Evolutionary conservation across 1,140 invertebrate genomes (phyloP).

Genomic region (Chymomyza costata): DNA sequence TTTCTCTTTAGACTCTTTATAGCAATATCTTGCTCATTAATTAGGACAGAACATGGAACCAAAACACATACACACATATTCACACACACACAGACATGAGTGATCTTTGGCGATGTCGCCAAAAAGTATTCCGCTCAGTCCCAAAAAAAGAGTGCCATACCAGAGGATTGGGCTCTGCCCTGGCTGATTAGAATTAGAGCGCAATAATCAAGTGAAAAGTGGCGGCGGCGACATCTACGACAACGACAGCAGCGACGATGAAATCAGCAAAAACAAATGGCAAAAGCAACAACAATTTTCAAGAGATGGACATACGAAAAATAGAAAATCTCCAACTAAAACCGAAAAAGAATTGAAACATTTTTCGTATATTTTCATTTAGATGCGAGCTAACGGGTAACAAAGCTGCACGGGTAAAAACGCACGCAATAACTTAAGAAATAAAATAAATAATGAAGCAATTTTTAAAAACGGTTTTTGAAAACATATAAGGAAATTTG

Average conservation of each 20-base stretch:
- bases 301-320: conserved; percentile 73
- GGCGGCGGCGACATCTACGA: neutral
- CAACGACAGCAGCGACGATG: conserved; percentile 44
- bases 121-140: neutral
- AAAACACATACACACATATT: conserved; percentile 9
- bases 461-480: neutral
- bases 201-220: conserved; percentile 31
- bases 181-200: conserved; percentile 27
- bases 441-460: conserved; percentile 16
- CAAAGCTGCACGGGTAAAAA: conserved; percentile 57
- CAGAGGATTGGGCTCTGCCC: neutral
- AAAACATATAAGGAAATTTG: conserved; percentile 11
- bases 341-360: conserved; percentile 68
- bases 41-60: conserved; percentile 65
- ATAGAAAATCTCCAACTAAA: conserved; percentile 73
- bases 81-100: neutral
- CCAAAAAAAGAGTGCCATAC: neutral
- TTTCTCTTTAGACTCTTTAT: conserved; percentile 37
- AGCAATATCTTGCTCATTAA: conserved; percentile 47
- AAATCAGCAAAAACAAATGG: conserved; percentile 67
- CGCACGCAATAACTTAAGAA: conserved; percentile 7
- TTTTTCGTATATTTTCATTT: conserved; percentile 72
- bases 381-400: conserved; percentile 72
- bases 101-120: neutral
- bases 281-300: conserved; percentile 49